Base-by-base conservation (phyloP, 92 coral and sea anemone genomes). In the Plumapathes pennacea region DNA sequence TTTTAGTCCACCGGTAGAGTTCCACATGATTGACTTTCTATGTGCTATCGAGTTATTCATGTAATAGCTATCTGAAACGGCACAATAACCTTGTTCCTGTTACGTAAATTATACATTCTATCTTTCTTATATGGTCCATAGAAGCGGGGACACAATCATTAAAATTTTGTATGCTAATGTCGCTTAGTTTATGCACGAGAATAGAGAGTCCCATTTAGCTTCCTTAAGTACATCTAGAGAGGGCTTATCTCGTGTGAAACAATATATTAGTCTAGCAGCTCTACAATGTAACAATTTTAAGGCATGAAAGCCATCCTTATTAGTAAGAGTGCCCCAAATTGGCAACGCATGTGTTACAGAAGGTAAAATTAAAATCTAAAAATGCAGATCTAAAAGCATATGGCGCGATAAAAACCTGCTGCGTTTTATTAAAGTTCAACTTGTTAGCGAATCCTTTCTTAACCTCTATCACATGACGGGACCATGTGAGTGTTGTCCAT, bases 311-410 rank as follows among this genome's bases (percentile, higher is more conserved):
- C n/a, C n/a, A 19, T 43, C 50, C 50, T 43, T 43, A 43, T 43
- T 43, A n/a, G n/a, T n/a, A n/a, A n/a, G n/a, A n/a, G n/a, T n/a
- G 19, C 71, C 71, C 71, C 71, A 62, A 10, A 64, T 29, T 17
- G 54, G 57, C 32, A 64, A 49, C 25, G 32, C 60, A 23, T 48
- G 50, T 2, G 60, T 20, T 19, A 64, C 41, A 49, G 31, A 64
- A 36, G 72, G 72, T 20, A 64, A 18, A 14, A 64, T 64, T 15
- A 50, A n/a, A n/a, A n/a, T 45, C 15, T 51, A 49, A 50, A 64
- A 64, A 22, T 64, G 51, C 11, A 64, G 39, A 10, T 64, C 50
- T 50, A 18, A 13, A 17, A 66, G 62, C 20, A 38, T 46, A 13
- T 19, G 29, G 10, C 26, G 25, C 14, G 74, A 41, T 22, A 66